Base-by-base conservation (phyloP, 2,113 vertebrate genomes). In the Xyliphius kryptos region DNA sequence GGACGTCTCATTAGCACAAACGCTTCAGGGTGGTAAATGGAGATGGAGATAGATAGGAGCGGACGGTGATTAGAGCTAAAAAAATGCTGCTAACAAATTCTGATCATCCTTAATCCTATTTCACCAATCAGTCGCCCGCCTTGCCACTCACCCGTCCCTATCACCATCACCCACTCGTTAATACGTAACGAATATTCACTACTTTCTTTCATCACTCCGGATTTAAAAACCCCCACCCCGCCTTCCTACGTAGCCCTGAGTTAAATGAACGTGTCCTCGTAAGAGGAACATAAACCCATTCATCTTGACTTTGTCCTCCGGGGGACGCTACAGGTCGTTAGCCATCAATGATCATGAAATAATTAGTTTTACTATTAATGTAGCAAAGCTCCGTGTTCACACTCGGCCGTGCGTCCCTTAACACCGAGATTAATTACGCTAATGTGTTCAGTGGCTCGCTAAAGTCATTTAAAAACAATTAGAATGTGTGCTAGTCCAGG, bases 41-140 rank as follows among this genome's bases (percentile, higher is more conserved):
- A n/a, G n/a, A n/a, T 81, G 83, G 47, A 83, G 79, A 79, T 84
- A 90, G 87, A 91, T 84, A 85, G 83, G 82, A 83, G 85, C 82
- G 85, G 81, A 80, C 88, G 74, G 85, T 91, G 90, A 91, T 92
- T 89, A 91, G n/a, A 83, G 79, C 84, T 87, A 90, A 81, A 87
- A 85, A 32, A 21, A 9, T 1, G 82, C 66, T 76, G 83, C 82
- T 80, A 82, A 86, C 82, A 79, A 86, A 90, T 85, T 85, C 87
- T 85, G 82, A 87, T 92, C 85, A 86, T 88, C 86, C 87, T 88
- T 88, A 79, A 87, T 88, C 86, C 87, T 77, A 53, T 87, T 87
- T 87, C 61, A 56, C 73, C 81, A n/a, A n/a, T n/a, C 84, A 82
- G 84, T 82, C 80, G 62, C 61, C 44, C 80, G 73, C 80, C 76